Conservation (phyloP, 2,113 vertebrate genomes). For the Trachemys scripta region DNA sequence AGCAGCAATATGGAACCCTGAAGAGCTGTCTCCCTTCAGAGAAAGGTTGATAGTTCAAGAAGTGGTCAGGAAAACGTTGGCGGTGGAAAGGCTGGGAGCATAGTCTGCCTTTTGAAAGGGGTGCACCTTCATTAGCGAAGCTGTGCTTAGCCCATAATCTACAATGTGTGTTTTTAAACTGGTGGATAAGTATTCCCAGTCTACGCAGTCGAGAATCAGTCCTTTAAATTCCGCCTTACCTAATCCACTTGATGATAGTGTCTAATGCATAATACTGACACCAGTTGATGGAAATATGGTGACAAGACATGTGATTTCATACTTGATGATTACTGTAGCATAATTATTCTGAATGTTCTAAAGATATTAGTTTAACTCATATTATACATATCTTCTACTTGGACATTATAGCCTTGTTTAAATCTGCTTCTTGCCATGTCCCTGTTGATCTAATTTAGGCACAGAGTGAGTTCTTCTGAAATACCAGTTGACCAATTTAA, state of each 20-base stretch:
- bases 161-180: background rate
- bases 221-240: constrained; percentile 2
- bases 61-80: background rate
- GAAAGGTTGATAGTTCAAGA: background rate
- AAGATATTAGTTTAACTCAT: background rate
- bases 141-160: background rate
- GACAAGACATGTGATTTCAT: background rate
- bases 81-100: background rate
- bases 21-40: background rate
- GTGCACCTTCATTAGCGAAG: background rate
- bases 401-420: background rate
- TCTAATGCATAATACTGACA: constrained; percentile 18
- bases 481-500: background rate
- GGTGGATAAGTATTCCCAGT: background rate
- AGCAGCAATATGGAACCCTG: background rate
- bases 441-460: background rate
- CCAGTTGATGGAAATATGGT: constrained; percentile 41
- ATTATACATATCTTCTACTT: constrained; percentile 29
- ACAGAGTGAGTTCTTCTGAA: background rate
- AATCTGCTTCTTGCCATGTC: background rate
- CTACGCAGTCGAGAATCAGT: background rate
- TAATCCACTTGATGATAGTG: constrained; percentile 52
- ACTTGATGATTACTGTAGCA: constrained; percentile 53
- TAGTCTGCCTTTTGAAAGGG: background rate
- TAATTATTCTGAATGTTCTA: constrained; percentile 31